Conservation (phyloP, 1,140 invertebrate genomes). For the Megalonaias nervosa region DNA sequence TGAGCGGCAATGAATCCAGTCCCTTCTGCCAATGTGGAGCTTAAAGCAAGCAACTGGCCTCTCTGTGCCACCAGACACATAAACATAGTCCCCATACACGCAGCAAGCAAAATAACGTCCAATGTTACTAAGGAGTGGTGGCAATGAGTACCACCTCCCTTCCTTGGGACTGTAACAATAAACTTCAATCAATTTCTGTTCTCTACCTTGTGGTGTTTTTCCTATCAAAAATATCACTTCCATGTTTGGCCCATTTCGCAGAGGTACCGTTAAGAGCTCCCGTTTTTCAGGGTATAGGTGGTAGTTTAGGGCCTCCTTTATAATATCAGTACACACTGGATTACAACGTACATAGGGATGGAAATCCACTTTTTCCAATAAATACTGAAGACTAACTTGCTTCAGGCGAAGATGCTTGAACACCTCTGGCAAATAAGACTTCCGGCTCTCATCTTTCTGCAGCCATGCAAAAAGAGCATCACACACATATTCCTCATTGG, state of each 20-base stretch:
- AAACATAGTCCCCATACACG: conserved; percentile 55
- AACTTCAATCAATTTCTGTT: conserved; percentile 47
- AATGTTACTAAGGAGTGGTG: conserved; percentile 48
- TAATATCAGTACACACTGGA: conserved; percentile 18
- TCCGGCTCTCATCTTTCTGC: conserved; percentile 42
- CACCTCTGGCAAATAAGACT: conserved; percentile 35
- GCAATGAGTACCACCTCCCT: conserved; percentile 46
- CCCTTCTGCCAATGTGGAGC: conserved; percentile 29
- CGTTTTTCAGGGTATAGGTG: conserved; percentile 50
- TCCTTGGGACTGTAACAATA: conserved; percentile 49
- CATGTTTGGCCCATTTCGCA: conserved; percentile 39
- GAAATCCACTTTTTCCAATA: conserved; percentile 47
- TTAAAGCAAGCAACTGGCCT: conserved; percentile 43
- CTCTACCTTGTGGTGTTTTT: conserved; percentile 50
- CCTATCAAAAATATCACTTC: conserved; percentile 47
- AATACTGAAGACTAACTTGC: conserved; percentile 48
- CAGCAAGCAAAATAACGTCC: conserved; percentile 55
- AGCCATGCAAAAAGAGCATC: conserved; percentile 49
- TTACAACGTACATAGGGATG: conserved; percentile 25
- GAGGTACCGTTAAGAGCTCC: conserved; percentile 44
- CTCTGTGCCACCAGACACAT: conserved; percentile 51
- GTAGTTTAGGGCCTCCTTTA: conserved; percentile 50
- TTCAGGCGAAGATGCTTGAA: conserved; percentile 47
- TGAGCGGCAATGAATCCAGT: conserved; percentile 48
- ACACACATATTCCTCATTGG: conserved; percentile 50